These are phyloP conservation scores for Gila orcuttii DNA, from an alignment of 2,113 vertebrate genomes.

Conservation along the genomic window DNA sequence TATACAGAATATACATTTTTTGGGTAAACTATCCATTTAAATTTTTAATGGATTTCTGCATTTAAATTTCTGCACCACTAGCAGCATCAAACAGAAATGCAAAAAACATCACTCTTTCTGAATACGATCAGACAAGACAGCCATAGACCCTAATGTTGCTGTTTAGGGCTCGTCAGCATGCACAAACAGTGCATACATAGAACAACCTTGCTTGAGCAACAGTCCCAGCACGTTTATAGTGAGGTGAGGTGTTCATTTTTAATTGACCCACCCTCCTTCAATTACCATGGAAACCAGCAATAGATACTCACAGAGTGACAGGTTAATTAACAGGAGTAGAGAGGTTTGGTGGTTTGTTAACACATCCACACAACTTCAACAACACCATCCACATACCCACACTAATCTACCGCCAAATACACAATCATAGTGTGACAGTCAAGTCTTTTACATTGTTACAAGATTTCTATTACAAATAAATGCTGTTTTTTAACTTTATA, in stretches of 20 bases:
- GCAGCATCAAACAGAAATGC: background rate
- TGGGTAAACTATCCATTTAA: background rate
- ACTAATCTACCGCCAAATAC: background rate
- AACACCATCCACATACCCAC: conserved; percentile 39
- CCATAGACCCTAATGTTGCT: background rate
- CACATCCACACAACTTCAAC: conserved; percentile 38
- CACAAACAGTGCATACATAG: background rate
- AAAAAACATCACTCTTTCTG: background rate
- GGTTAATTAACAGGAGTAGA: conserved; percentile 39
- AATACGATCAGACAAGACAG: background rate
- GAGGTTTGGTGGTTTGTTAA: conserved; percentile 44
- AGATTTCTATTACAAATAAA: too few species aligned
- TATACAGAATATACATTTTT: background rate
- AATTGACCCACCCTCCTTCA: conserved; percentile 38
- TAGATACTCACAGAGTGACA: conserved; percentile 51
- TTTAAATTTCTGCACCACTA: background rate
- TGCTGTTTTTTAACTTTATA: too few species aligned
- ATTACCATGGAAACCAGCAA: conserved; percentile 48
- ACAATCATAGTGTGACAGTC: too few species aligned
- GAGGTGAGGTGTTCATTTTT: conserved; percentile 21
- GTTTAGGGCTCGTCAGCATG: background rate
- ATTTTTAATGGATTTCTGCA: too few species aligned
- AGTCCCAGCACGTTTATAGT: conserved; percentile 12
- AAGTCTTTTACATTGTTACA: too few species aligned
- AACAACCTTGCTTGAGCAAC: conserved; percentile 10